These are phyloP conservation scores for Pseudochaenichthys georgianus DNA, from an alignment of 2,797 vertebrate genomes.

Conservation along the genomic window DNA sequence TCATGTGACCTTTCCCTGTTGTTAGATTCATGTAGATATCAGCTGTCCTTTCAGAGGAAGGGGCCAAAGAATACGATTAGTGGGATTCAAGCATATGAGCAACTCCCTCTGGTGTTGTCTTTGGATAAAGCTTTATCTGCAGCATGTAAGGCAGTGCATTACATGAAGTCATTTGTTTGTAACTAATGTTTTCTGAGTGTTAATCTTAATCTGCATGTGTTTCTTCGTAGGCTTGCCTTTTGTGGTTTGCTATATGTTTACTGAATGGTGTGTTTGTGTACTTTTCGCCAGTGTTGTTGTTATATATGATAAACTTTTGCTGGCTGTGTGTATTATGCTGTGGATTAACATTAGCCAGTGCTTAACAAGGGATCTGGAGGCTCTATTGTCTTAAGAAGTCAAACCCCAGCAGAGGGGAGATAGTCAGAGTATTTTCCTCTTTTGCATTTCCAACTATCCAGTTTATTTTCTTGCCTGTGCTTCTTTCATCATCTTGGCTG, in stretches of 20 bases:
- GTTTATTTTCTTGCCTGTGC: background rate
- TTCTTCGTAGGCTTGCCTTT: constrained; percentile 51
- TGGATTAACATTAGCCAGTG: constrained; percentile 64
- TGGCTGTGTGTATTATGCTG: constrained; percentile 45
- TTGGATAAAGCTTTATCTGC: constrained; percentile 67
- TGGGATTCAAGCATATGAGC: constrained; percentile 58
- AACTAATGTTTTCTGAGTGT: constrained; percentile 44
- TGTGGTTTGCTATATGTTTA: constrained; percentile 47
- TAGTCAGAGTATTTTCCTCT: constrained; percentile 12
- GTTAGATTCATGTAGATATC: constrained; percentile 62
- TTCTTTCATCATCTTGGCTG: constrained; percentile 1
- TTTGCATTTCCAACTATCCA: background rate
- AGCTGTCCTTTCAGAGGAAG: constrained; percentile 44
- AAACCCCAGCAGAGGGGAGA: constrained; percentile 43
- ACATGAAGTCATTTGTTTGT: constrained; percentile 50
- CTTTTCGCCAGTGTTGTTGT: background rate
- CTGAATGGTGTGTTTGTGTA: constrained; percentile 27
- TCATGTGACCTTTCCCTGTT: constrained; percentile 54
- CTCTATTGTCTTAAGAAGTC: constrained; percentile 46
- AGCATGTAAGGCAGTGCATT: constrained; percentile 36
- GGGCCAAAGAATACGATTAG: constrained; percentile 62
- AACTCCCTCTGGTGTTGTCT: constrained; percentile 66
- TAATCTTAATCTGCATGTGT: constrained; percentile 13
- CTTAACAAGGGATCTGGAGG: constrained; percentile 63
- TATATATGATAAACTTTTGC: constrained; percentile 4